Conservation (phyloP, 2,113 vertebrate genomes). For the Orycteropus afer region DNA sequence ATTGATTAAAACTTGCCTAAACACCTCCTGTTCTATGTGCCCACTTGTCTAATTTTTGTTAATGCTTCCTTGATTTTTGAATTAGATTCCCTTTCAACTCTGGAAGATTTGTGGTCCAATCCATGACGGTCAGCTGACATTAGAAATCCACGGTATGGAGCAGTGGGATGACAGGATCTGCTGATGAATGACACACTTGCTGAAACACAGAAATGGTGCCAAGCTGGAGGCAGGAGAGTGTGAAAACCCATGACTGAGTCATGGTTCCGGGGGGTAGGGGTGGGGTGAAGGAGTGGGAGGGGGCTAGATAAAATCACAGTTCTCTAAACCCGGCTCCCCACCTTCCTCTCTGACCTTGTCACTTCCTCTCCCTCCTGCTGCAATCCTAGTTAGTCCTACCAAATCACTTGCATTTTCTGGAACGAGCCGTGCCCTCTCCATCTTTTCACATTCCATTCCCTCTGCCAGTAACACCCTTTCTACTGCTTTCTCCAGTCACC, state of each 20-base stretch:
- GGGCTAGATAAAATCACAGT: accelerated
- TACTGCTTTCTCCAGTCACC: background rate
- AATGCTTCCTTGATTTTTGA: background rate
- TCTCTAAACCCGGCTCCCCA: accelerated
- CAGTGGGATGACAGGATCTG: background rate
- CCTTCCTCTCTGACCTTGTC: background rate
- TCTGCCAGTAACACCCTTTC: background rate
- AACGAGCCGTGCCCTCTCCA: background rate
- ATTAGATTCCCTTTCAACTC: background rate
- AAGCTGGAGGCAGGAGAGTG: background rate
- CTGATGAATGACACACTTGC: background rate
- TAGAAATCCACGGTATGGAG: background rate
- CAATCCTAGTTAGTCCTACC: background rate
- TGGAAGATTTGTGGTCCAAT: background rate
- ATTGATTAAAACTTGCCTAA: background rate
- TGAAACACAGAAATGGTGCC: background rate
- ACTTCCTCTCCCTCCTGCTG: background rate
- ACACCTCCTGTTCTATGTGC: too few species aligned
- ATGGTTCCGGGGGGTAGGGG: too few species aligned
- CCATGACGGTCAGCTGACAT: conserved; percentile 40
- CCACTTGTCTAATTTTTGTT: accelerated
- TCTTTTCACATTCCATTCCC: background rate
- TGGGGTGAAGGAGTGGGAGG: too few species aligned
- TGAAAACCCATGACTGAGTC: conserved; percentile 38
- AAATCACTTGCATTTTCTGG: background rate